Base-by-base conservation (phyloP, 2,113 vertebrate genomes). In the Alaudala cheleensis region DNA sequence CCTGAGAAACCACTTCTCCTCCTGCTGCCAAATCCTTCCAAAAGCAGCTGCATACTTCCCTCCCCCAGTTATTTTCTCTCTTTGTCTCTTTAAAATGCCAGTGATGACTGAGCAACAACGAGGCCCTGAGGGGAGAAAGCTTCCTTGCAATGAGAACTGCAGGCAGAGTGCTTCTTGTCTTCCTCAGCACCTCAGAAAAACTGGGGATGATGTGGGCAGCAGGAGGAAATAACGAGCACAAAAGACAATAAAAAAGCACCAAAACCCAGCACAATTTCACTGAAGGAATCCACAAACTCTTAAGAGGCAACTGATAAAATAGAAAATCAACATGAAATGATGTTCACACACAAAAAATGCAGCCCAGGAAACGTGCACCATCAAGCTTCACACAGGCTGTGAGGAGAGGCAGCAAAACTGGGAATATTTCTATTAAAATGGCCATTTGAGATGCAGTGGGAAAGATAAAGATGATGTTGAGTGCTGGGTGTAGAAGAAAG, bases 301-400 rank as follows among this genome's bases (percentile, higher is more conserved):
- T 2, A 18, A 64, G 13, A 21, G 42, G 64, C 16, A 34, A 61
- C 0, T 6, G 56, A 44, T 8, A 25, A 25, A 56, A 31, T 0
- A 44, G 61, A 39, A 82, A 71, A 8, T 15, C 31, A 24, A 34
- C 0, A 0, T 4, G 29, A 47, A 51, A 12, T 21, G 16, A 37
- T 0, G 9, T 13, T 29, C n/a, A 11, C 19, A 11, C 9, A 4
- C 1, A 14, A 21, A 19, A 82, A 66, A 74, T 0, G 0, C 79
- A 58, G 70, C 25, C 28, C 47, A 10, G 1, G 5, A 25, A 8
- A 58, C 5, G 44, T 13, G 19, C 31, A 51, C 13, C 39, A 4
- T 2, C 40, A 50, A 53, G 62, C 53, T 29, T 54, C 86, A 26
- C 33, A 28, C 29, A 58, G 58, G 25, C 58, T 5, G 19, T 2